Conservation (phyloP, 2,113 vertebrate genomes). For the Mohoua ochrocephala region DNA sequence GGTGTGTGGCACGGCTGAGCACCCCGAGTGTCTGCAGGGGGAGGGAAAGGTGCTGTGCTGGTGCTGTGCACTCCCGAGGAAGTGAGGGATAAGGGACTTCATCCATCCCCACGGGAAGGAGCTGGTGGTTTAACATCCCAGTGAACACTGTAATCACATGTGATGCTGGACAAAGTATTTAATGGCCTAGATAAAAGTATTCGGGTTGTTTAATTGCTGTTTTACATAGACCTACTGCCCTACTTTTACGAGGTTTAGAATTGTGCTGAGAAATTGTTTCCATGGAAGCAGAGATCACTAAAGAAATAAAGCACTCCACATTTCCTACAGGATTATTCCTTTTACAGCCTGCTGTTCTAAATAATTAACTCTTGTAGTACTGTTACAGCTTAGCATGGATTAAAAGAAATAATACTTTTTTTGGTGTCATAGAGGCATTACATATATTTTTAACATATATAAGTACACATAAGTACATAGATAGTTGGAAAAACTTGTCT, state of each 20-base stretch:
- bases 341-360: background rate
- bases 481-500: background rate
- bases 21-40: rapidly evolving
- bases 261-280: constrained; percentile 58
- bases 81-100: background rate
- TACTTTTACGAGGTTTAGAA: constrained; percentile 38
- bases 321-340: constrained; percentile 35
- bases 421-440: background rate
- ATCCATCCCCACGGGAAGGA: background rate
- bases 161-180: constrained; percentile 31
- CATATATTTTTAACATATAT: background rate
- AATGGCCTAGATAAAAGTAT: constrained; percentile 43
- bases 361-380: constrained; percentile 18
- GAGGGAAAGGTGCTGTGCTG: background rate
- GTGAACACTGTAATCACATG: background rate
- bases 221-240: constrained; percentile 54
- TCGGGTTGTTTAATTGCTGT: constrained; percentile 42
- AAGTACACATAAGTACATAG: background rate
- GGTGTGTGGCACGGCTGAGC: rapidly evolving
- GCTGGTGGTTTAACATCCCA: background rate
- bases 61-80: rapidly evolving
- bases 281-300: constrained; percentile 57
- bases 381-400: background rate
- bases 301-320: constrained; percentile 8
- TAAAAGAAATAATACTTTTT: background rate